Evolutionary conservation across 2,113 vertebrate species (phyloP).

Genomic region (Callopanchax toddi): DNA sequence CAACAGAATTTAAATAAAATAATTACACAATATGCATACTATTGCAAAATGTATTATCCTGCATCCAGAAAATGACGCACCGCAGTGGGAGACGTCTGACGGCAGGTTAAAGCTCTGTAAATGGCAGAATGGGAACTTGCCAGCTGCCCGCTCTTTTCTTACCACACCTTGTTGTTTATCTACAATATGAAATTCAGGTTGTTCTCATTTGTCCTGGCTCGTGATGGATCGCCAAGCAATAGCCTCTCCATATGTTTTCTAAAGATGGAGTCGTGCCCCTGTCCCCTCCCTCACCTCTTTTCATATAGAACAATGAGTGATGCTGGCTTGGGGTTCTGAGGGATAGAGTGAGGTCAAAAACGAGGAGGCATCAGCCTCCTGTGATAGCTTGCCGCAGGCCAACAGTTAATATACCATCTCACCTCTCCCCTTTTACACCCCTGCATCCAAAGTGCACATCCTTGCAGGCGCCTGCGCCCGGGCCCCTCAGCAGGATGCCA

Average conservation of each 20-base stretch:
- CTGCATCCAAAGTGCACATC: constrained; percentile 53
- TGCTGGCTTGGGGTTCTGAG: constrained; percentile 52
- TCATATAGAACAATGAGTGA: constrained; percentile 65
- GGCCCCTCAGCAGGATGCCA: constrained; percentile 55
- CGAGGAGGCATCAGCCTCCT: constrained; percentile 43
- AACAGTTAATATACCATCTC: constrained; percentile 75
- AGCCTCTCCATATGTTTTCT: constrained; percentile 74
- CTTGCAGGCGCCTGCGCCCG: constrained; percentile 44
- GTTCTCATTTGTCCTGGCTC: constrained; percentile 67
- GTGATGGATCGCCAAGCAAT: constrained; percentile 70
- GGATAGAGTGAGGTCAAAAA: constrained; percentile 61
- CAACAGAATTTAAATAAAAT: too few species aligned
- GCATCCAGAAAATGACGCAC: constrained; percentile 9
- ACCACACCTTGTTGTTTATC: constrained; percentile 40
- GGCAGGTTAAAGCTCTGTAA: constrained; percentile 45
- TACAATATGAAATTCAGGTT: constrained; percentile 66
- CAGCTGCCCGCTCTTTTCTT: constrained; percentile 30
- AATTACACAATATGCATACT: neutral
- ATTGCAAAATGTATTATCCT: constrained; percentile 1
- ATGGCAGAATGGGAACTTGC: constrained; percentile 28
- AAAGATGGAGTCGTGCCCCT: constrained; percentile 60
- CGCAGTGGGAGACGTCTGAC: constrained; percentile 9
- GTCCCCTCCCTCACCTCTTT: constrained; percentile 53
- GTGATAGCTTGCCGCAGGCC: constrained; percentile 64
- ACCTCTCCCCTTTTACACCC: constrained; percentile 63